phyloP scores from a whole-genome alignment of 2,888 invertebrate species.

The Mythimna ferrago region DNA sequence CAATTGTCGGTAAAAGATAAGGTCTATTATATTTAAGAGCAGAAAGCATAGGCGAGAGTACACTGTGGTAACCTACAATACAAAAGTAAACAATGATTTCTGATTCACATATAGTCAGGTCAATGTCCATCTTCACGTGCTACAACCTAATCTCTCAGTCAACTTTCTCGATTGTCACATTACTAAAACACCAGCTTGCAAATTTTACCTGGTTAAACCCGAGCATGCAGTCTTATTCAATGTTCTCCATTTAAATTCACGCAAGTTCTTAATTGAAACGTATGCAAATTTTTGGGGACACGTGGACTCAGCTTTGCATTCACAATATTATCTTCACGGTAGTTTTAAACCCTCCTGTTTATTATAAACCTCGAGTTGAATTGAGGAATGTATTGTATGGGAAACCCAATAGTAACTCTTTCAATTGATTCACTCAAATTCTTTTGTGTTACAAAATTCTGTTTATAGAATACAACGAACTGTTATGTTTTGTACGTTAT shows the following conservation, averaged over 20 bases:
- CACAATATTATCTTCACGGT: slow-evolving; percentile 41
- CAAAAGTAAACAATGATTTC: slow-evolving; percentile 18
- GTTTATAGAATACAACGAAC: not conserved
- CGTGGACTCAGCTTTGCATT: slow-evolving; percentile 50
- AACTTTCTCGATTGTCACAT: slow-evolving; percentile 36
- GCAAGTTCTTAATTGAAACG: slow-evolving; percentile 4
- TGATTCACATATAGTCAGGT: slow-evolving; percentile 5
- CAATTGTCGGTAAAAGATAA: too few relatives aligned
- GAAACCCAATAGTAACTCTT: slow-evolving; percentile 8
- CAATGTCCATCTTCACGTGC: slow-evolving; percentile 41
- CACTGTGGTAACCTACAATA: not conserved
- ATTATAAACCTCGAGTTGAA: not conserved
- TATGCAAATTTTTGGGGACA: slow-evolving; percentile 36
- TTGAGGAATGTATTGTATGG: too few relatives aligned
- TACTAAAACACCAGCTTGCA: slow-evolving; percentile 19
- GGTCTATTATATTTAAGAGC: too few relatives aligned
- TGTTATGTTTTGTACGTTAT: slow-evolving; percentile 9
- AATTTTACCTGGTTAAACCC: slow-evolving; percentile 1
- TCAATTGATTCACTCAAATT: slow-evolving; percentile 8
- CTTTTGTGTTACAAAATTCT: slow-evolving; percentile 15
- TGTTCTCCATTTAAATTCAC: not conserved
- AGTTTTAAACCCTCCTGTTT: slow-evolving; percentile 6
- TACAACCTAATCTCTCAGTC: slow-evolving; percentile 11
- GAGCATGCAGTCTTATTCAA: not conserved
- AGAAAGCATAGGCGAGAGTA: too few relatives aligned